Conservation (phyloP, 1,140 invertebrate species). For the Solenopsis fugax region DNA sequence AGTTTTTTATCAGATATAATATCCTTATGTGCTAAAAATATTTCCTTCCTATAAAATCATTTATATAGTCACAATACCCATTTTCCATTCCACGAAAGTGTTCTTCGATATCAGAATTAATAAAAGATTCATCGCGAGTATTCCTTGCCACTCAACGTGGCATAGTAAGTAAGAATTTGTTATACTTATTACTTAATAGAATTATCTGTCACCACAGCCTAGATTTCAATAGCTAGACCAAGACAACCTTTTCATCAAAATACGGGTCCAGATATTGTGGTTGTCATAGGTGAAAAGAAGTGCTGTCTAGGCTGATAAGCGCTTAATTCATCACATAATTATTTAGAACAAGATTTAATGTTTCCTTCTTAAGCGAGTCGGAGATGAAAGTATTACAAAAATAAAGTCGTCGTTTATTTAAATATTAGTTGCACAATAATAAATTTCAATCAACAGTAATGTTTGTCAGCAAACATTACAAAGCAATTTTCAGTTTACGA, state of each 20-base stretch:
- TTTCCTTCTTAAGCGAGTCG: constrained; percentile 6
- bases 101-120: constrained; percentile 24
- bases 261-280: constrained; percentile 71
- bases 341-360: constrained; percentile 44
- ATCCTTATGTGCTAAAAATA: not conserved
- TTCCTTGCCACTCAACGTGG: constrained; percentile 57
- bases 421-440: constrained; percentile 35
- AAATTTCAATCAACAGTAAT: constrained; percentile 29
- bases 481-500: constrained; percentile 24
- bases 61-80: not conserved
- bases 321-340: constrained; percentile 43
- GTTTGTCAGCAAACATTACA: constrained; percentile 48
- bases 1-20: not conserved
- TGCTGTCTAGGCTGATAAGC: constrained; percentile 79
- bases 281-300: constrained; percentile 79
- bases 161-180: constrained; percentile 59
- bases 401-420: constrained; percentile 23
- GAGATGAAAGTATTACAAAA: constrained; percentile 17
- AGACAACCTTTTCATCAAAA: constrained; percentile 80
- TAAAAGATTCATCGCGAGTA: constrained; percentile 35
- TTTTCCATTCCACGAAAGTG: constrained; percentile 46
- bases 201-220: constrained; percentile 76
- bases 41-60: not conserved
- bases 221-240: constrained; percentile 79
- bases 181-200: constrained; percentile 36